A percentile compares a stretch with the other conserved stretches of the same genome.
Evolutionary conservation across 2,113 vertebrate genomes (phyloP).

Genomic region (Ursus arctos): DNA sequence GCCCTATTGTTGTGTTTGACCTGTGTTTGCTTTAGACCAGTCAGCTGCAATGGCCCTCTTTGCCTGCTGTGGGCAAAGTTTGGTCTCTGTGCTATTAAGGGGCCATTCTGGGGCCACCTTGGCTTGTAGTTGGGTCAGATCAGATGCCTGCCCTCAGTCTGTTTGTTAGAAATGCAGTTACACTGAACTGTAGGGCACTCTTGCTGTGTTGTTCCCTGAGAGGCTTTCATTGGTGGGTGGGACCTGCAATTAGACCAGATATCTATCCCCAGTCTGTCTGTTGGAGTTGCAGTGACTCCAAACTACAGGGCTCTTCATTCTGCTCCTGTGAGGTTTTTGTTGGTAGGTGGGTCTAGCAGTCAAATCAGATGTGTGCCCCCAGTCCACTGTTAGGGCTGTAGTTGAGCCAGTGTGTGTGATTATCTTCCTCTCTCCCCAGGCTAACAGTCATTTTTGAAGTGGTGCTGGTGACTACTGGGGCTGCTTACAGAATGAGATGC

Average conservation of each 20-base stretch:
- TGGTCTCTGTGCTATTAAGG: background rate
- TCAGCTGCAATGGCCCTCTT: background rate
- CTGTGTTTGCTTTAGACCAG: background rate
- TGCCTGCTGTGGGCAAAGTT: background rate
- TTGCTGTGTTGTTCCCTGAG: background rate
- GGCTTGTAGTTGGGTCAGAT: background rate
- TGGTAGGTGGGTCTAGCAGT: background rate
- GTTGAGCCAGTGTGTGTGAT: background rate
- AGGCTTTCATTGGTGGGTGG: background rate
- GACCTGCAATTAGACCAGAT: background rate
- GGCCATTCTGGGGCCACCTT: background rate
- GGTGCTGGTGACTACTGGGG: background rate
- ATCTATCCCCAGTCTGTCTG: background rate
- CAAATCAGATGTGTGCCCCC: background rate
- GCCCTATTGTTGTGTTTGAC: background rate
- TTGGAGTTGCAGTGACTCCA: background rate
- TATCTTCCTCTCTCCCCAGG: background rate
- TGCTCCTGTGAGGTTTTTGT: background rate
- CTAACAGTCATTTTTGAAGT: background rate
- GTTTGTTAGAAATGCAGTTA: background rate
- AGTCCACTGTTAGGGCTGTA: background rate
- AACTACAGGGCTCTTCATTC: background rate
- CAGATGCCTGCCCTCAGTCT: background rate
- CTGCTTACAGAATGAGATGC: background rate
- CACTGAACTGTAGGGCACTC: background rate